These are phyloP conservation scores for Laupala kohalensis DNA, from an alignment of 1,140 invertebrate species.

Conservation along the genomic window DNA sequence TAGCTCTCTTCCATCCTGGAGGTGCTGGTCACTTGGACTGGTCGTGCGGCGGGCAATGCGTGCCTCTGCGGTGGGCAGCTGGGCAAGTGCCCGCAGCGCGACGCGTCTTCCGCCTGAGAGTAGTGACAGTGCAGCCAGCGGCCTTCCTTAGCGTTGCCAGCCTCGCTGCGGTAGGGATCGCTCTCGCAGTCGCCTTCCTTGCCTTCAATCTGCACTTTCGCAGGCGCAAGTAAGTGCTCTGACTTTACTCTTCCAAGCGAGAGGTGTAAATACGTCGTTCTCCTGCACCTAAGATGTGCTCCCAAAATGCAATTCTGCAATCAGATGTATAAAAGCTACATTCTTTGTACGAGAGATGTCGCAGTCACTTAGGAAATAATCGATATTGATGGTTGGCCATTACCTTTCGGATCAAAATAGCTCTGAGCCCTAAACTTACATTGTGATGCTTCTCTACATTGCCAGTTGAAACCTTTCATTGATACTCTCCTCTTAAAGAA, in stretches of 20 bases:
- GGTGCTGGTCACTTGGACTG: conserved; percentile 50
- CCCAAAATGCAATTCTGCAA: too few relatives aligned
- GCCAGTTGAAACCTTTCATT: too few relatives aligned
- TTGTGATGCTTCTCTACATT: too few relatives aligned
- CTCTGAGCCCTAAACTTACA: too few relatives aligned
- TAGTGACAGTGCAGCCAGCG: conserved; percentile 58
- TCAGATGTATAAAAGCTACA: too few relatives aligned
- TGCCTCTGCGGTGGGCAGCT: conserved; percentile 53
- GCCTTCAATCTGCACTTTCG: conserved; percentile 78
- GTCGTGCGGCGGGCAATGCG: conserved; percentile 50
- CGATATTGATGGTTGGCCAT: too few relatives aligned
- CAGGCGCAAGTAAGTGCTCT: conserved; percentile 56
- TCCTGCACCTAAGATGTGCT: too few relatives aligned
- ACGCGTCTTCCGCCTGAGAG: conserved; percentile 50
- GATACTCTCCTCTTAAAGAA: too few relatives aligned
- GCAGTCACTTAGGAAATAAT: too few relatives aligned
- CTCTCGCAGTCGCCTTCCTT: conserved; percentile 61
- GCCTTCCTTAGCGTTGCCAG: conserved; percentile 55
- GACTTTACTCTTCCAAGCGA: neutral
- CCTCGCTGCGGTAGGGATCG: conserved; percentile 61
- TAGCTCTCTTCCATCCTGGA: conserved; percentile 63
- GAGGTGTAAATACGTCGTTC: too few relatives aligned
- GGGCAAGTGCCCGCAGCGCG: conserved; percentile 65
- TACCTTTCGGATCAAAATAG: too few relatives aligned
- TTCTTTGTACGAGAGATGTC: too few relatives aligned